Percentiles rank a stretch among this genome's conserved stretches.
phyloP scores from a whole-genome alignment of 2,797 vertebrate genomes.

The Paguma larvata region DNA sequence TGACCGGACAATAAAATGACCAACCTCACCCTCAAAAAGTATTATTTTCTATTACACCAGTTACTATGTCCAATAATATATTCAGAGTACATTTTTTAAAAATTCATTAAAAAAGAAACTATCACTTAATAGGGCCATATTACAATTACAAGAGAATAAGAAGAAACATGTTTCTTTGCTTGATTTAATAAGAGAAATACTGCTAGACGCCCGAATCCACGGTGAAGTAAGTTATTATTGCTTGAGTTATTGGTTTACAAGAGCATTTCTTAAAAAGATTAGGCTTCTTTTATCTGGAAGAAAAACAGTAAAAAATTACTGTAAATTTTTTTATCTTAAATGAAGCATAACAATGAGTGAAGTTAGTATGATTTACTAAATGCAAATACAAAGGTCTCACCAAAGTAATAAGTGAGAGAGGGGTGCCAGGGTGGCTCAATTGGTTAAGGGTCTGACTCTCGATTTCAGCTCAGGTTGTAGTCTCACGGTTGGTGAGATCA shows the following conservation, averaged over 20 bases:
- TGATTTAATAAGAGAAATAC: conserved; percentile 43
- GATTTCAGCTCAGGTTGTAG: too few relatives aligned
- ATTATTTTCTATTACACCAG: conserved; percentile 16
- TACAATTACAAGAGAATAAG: background rate
- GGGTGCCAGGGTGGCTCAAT: too few relatives aligned
- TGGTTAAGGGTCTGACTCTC: too few relatives aligned
- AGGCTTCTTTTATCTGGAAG: conserved; percentile 40
- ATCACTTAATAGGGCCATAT: background rate
- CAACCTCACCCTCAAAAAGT: background rate
- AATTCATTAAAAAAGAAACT: conserved; percentile 23
- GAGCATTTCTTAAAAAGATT: background rate
- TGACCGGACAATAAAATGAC: background rate
- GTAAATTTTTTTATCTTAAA: background rate
- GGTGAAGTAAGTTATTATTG: background rate
- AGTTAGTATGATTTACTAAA: background rate
- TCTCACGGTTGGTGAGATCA: too few relatives aligned
- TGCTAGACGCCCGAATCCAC: background rate
- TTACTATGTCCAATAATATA: background rate
- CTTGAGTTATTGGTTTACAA: conserved; percentile 27
- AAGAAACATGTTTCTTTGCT: background rate
- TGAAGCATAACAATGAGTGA: conserved; percentile 48
- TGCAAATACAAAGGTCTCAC: background rate
- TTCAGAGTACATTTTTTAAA: background rate
- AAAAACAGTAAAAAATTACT: conserved; percentile 49
- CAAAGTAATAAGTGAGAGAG: conserved; percentile 2